Base-by-base conservation (phyloP, 2,113 vertebrate genomes). In the Aythya baeri region DNA sequence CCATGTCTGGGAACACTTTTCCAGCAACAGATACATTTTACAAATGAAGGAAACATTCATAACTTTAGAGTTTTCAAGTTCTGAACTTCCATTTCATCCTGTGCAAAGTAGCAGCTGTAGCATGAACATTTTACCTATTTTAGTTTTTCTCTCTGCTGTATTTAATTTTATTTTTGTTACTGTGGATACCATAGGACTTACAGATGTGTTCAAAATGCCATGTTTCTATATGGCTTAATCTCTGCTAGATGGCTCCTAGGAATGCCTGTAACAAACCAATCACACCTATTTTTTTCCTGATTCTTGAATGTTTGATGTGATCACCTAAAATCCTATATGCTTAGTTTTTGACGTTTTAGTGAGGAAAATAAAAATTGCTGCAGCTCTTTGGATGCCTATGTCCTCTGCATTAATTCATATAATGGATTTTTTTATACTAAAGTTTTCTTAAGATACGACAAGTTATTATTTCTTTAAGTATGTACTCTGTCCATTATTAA, bases 391-490 rank as follows among this genome's bases (percentile, higher is more conserved):
- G 94, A 91, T 88, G 76, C 59, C 73, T 79, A 9, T 95, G 83
- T 88, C 77, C 67, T 89, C 91, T 89, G 80, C 82, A 83, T 94
- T 89, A 88, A 76, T 94, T 95, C 49, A 11, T 34, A 74, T 38
- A 34, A 34, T 81, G 41, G 32, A 88, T 93, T 93, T 85, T 85
- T 97, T 91, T 97, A 76, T 57, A 71, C 67, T 75, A 29, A 95
- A 96, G 91, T 91, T 95, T 93, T 86, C 94, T 81, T 81, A 87
- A 93, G 97, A 74, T 89, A 96, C 95, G 96, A 97, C 96, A 97
- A 98, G 97, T 95, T 95, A 97, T 97, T 97, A 97, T 97, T 98
- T 98, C 97, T 98, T 97, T 97, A 97, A 98, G 96, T 96, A 97
- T 97, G 91, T 93, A 96, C 85, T 97, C 94, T 93, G 96, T 96